Conservation (phyloP, 1,140 invertebrate genomes). For the Bombus pascuorum region DNA sequence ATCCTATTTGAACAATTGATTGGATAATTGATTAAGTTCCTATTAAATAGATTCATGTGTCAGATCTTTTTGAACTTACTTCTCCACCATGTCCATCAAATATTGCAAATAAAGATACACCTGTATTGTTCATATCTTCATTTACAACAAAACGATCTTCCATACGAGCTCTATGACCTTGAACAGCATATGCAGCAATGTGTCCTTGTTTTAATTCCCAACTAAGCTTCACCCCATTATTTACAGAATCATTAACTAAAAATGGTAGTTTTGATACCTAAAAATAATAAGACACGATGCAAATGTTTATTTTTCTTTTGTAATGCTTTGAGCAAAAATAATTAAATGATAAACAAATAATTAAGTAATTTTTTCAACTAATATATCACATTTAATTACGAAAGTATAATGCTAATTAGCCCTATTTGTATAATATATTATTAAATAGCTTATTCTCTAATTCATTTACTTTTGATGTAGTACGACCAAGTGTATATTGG, state of each 20-base stretch:
- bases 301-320: background rate
- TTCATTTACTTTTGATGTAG: constrained; percentile 82
- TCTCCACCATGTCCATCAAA: constrained; percentile 98
- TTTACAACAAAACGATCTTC: constrained; percentile 92
- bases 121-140: constrained; percentile 82
- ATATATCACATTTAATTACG: background rate
- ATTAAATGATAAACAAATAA: background rate
- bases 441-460: background rate
- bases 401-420: background rate
- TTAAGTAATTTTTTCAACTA: background rate
- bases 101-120: constrained; percentile 93
- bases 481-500: constrained; percentile 86
- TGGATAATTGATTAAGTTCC: background rate
- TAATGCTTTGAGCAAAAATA: background rate
- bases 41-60: constrained; percentile 16
- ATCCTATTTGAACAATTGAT: background rate
- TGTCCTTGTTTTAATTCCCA: constrained; percentile 90
- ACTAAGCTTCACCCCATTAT: constrained; percentile 84
- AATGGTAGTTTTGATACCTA: constrained; percentile 79
- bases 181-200: constrained; percentile 93
- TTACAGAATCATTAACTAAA: constrained; percentile 75
- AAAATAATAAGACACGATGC: background rate
- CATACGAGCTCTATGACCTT: constrained; percentile 94
- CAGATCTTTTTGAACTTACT: constrained; percentile 78
- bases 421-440: constrained; percentile 2